These are phyloP conservation scores for Acleris sparsana DNA, from an alignment of 2,888 invertebrate species.

Conservation along the genomic window DNA sequence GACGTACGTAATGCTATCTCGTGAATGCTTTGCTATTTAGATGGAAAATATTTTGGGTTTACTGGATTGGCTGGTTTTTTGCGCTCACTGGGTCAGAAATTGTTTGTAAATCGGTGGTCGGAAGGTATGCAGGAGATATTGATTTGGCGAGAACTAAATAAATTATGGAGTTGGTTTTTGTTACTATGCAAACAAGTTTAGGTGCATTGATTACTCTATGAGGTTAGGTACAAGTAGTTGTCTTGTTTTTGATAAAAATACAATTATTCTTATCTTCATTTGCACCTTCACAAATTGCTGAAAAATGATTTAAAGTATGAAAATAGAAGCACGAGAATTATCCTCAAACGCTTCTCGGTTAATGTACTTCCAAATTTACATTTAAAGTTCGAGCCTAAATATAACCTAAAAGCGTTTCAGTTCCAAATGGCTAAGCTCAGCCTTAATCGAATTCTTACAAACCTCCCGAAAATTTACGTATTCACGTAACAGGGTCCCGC, in stretches of 20 bases:
- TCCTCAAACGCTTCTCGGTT: neutral
- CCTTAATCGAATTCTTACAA: conserved; percentile 16
- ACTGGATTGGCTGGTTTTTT: conserved; percentile 26
- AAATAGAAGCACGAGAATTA: too few species aligned
- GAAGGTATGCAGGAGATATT: neutral
- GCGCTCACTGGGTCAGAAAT: conserved; percentile 3
- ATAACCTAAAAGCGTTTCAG: conserved; percentile 15
- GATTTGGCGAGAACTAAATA: too few species aligned
- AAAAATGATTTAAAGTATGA: too few species aligned
- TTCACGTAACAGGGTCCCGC: conserved; percentile 37
- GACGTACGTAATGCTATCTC: conserved; percentile 49
- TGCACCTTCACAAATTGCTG: too few species aligned
- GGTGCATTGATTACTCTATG: too few species aligned
- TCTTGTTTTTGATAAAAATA: too few species aligned
- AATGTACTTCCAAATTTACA: neutral
- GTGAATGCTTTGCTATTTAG: conserved; percentile 35
- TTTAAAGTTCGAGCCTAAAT: conserved; percentile 6
- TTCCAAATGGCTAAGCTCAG: conserved; percentile 17
- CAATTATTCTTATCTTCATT: too few species aligned
- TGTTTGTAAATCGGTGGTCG: neutral
- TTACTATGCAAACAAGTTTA: too few species aligned
- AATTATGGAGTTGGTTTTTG: too few species aligned
- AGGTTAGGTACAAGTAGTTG: too few species aligned
- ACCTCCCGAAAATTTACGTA: conserved; percentile 28
- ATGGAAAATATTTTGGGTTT: conserved; percentile 35